Evolutionary conservation across 2,797 vertebrate genomes (phyloP).

Genomic region (Nannoperca australis): DNA sequence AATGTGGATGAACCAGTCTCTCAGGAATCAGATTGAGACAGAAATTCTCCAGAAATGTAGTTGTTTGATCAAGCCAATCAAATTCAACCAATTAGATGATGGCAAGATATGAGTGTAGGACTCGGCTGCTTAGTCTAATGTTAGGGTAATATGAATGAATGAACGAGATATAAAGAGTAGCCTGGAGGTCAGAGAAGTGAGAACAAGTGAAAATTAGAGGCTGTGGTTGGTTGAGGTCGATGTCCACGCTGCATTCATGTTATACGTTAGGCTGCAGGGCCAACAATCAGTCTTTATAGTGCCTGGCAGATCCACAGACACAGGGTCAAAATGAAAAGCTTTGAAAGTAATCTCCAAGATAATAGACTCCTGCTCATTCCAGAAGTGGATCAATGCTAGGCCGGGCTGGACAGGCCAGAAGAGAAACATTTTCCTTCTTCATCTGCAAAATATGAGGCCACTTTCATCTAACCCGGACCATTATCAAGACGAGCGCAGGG

Average conservation of each 20-base stretch:
- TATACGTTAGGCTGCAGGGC: conserved; percentile 42
- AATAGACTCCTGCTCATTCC: conserved; percentile 74
- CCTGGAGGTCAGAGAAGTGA: conserved; percentile 55
- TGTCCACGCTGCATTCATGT: conserved; percentile 44
- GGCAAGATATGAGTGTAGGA: not conserved
- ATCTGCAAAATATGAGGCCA: conserved; percentile 50
- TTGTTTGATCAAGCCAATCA: conserved; percentile 2
- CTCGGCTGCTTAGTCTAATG: too few relatives aligned
- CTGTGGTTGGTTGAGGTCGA: conserved; percentile 37
- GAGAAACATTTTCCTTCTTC: conserved; percentile 68
- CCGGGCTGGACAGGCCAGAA: conserved; percentile 45
- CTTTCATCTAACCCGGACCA: conserved; percentile 56
- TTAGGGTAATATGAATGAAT: too few relatives aligned
- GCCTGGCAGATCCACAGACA: conserved; percentile 51
- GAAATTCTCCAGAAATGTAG: not conserved
- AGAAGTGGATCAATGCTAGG: conserved; percentile 73
- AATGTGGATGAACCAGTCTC: not conserved
- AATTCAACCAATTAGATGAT: not conserved
- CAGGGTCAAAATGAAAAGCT: conserved; percentile 73
- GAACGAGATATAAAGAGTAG: conserved; percentile 42
- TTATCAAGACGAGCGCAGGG: conserved; percentile 49
- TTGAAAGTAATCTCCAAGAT: conserved; percentile 79
- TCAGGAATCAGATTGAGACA: not conserved
- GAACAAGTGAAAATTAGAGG: conserved; percentile 48
- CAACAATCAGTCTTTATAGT: conserved; percentile 64